A percentile compares a stretch with the other conserved stretches of the same genome.
phyloP scores from a whole-genome alignment of 2,113 vertebrate species.

The Edolisoma coerulescens region DNA sequence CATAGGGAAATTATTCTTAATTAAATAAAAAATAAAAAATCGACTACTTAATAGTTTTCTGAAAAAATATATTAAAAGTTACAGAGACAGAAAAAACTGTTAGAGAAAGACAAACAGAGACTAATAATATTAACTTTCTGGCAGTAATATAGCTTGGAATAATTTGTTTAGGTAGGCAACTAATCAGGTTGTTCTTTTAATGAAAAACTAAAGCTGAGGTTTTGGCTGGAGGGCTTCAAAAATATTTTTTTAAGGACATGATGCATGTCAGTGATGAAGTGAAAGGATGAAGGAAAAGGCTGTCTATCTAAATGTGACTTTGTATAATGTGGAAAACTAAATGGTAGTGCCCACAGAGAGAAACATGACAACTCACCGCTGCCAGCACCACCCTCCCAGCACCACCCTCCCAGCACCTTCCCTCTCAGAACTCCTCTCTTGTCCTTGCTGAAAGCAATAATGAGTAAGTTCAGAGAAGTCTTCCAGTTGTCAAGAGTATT shows the following conservation, averaged over 20 bases:
- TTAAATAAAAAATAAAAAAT: neutral
- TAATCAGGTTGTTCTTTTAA: neutral
- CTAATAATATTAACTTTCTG: neutral
- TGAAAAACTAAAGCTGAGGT: neutral
- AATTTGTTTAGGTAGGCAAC: neutral
- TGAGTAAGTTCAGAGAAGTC: neutral
- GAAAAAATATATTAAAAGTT: neutral
- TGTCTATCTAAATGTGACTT: neutral
- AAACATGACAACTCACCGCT: neutral
- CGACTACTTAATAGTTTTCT: neutral
- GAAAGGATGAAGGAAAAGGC: neutral
- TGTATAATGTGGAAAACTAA: neutral
- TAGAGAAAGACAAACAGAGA: neutral
- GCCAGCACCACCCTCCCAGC: neutral
- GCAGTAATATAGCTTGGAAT: neutral
- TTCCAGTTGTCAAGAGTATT: neutral
- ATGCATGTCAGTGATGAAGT: neutral
- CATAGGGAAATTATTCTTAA: neutral
- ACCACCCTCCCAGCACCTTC: neutral
- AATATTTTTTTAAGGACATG: neutral
- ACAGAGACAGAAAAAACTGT: neutral
- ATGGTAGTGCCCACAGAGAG: neutral
- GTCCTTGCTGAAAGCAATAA: neutral
- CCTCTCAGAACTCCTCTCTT: neutral
- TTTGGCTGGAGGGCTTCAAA: neutral